Conservation (phyloP, 2,797 vertebrate genomes). For the Cyclura pinguis region DNA sequence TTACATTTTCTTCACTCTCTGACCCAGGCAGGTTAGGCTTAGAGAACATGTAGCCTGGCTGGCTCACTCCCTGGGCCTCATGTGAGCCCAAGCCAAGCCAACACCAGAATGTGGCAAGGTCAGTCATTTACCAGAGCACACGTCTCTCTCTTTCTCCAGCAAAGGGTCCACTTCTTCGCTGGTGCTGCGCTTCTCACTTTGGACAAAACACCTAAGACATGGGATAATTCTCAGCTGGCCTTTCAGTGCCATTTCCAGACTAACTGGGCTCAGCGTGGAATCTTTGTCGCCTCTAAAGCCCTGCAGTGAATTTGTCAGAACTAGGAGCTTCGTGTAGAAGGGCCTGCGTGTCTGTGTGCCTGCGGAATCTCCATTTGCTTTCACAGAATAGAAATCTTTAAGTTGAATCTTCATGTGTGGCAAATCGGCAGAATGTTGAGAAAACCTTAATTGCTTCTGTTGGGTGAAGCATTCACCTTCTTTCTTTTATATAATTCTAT, state of each 20-base stretch:
- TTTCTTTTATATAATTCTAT: background rate
- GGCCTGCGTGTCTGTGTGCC: background rate
- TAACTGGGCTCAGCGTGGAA: too few species aligned
- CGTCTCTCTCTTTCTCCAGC: background rate
- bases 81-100: background rate
- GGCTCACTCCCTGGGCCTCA: background rate
- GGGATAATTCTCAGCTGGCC: background rate
- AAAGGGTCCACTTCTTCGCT: background rate
- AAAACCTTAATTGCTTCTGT: background rate
- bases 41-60: background rate
- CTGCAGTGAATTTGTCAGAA: background rate
- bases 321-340: background rate
- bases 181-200: background rate
- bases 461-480: background rate
- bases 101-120: background rate
- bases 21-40: background rate
- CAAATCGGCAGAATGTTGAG: background rate
- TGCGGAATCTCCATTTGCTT: too few species aligned
- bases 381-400: too few species aligned
- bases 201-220: background rate
- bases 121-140: background rate
- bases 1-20: too few species aligned
- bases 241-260: background rate
- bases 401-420: too few species aligned
- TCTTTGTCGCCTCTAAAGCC: background rate